Base-by-base conservation (phyloP, 2,113 vertebrate species). In the Sardina pilchardus region DNA sequence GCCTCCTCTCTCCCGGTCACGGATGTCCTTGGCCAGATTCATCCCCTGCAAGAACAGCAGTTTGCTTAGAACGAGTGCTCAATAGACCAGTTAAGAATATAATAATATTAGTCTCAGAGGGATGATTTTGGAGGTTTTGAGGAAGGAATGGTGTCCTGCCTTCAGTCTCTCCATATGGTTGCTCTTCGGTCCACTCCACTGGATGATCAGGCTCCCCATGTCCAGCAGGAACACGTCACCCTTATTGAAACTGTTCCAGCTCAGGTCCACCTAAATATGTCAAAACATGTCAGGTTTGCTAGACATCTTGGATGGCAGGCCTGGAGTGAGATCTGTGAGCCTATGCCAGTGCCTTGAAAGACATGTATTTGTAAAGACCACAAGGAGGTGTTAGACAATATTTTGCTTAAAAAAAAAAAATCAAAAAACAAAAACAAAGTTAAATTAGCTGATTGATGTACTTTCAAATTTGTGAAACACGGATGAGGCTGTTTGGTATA, bases 171-270 rank as follows among this genome's bases (percentile, higher is more conserved):
- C 97, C 0, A 95, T 94, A 10, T 89, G 94, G 91, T 96, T 97
- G 90, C 96, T 97, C 14, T 94, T 92, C 0, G 96, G 96, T 3
- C 96, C 97, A 0, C 97, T 97, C 97, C 97, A 97, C 87, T 97
- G 97, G 83, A 97, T 81, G n/a, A 97, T 97, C 42, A 97, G 89
- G 53, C 95, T 97, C 1, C 97, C 97, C 12, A 97, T 88, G 85
- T 97, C 97, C 91, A 97, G 89, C 85, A 97, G 92, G 91, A 97
- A 97, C 24, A 97, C 96, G 0, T 97, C 97, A 0, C 97, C 97
- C 12, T 17, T 90, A 89, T 97, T 97, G 92, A 97, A 97, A 89
- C 96, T 97, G 24, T 88, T 94, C 97, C 97, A 97, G 86, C 90
- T 96, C 95, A 97, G 91, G 12, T 97, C 95, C 89, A 97, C 97